Conservation (phyloP, 1,140 invertebrate species). For the Sitophilus oryzae region DNA sequence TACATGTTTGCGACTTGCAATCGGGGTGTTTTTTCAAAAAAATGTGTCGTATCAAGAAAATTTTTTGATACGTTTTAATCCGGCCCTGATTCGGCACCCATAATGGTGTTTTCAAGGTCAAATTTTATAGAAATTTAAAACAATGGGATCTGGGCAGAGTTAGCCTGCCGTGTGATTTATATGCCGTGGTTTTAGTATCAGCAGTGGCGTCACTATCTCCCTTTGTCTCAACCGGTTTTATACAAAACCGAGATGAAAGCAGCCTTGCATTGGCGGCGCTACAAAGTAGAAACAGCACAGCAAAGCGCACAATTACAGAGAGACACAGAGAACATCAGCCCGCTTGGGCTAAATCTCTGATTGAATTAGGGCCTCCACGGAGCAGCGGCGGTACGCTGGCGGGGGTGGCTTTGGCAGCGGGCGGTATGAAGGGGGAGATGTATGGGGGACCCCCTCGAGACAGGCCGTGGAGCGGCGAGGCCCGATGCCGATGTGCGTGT, state of each 20-base stretch:
- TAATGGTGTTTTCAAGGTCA: no score
- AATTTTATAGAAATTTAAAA: no score
- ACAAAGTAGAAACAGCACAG: conserved; percentile 19
- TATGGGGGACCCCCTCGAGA: background rate
- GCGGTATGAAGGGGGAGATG: background rate
- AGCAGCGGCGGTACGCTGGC: background rate
- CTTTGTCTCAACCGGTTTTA: background rate
- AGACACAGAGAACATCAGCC: conserved; percentile 12
- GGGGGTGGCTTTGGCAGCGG: background rate
- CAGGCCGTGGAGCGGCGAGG: background rate
- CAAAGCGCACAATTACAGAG: conserved; percentile 20
- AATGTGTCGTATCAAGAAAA: no score
- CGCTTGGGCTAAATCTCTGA: conserved; percentile 23
- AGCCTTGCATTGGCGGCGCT: background rate
- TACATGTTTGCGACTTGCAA: no score
- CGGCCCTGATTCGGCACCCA: no score
- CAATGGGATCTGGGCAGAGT: no score
- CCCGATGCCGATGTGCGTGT: no score
- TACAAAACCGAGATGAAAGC: conserved; percentile 3
- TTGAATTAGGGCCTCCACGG: conserved; percentile 18
- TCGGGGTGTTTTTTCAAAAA: no score
- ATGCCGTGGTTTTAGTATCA: no score
- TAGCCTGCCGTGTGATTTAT: no score
- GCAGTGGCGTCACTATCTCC: background rate
- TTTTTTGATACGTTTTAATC: no score